A percentile compares a stretch with the other conserved stretches of the same genome.
Conservation (phyloP, 1,140 invertebrate species). For the Maniola jurtina region DNA sequence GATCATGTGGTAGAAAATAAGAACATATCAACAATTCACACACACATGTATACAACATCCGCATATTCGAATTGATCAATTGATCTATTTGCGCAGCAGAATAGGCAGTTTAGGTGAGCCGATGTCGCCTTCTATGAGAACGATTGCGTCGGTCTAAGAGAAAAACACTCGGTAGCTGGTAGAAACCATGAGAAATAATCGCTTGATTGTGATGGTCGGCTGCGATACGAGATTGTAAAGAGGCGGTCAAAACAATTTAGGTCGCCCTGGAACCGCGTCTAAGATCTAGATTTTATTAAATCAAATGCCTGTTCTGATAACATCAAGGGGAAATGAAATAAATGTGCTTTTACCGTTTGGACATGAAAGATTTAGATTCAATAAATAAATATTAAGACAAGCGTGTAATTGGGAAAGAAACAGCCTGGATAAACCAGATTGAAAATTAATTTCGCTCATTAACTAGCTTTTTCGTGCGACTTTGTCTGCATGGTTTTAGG, state of each 20-base stretch:
- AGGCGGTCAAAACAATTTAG: slow-evolving; percentile 35
- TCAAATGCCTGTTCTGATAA: slow-evolving; percentile 28
- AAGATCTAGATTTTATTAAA: slow-evolving; percentile 32
- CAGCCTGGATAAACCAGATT: too few species aligned
- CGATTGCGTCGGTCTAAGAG: too few species aligned
- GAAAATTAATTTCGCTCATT: too few species aligned
- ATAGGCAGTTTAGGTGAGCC: too few species aligned
- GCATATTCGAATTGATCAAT: too few species aligned
- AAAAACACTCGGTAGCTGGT: slow-evolving; percentile 36
- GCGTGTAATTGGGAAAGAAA: background rate
- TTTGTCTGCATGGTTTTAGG: too few species aligned
- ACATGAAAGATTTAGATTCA: background rate
- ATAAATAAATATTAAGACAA: background rate
- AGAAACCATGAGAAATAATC: slow-evolving; percentile 53
- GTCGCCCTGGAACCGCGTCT: slow-evolving; percentile 17
- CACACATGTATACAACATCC: too few species aligned
- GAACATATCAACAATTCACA: too few species aligned
- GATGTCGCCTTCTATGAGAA: too few species aligned
- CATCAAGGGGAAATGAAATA: slow-evolving; percentile 24
- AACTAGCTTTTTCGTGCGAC: too few species aligned
- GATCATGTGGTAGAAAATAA: too few species aligned
- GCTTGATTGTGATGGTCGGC: slow-evolving; percentile 42
- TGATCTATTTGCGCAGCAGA: too few species aligned
- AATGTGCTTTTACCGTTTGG: slow-evolving; percentile 11
- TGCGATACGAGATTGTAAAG: slow-evolving; percentile 33